These are phyloP conservation scores for Spodoptera litura DNA, from an alignment of 1,140 invertebrate genomes.

Conservation along the genomic window DNA sequence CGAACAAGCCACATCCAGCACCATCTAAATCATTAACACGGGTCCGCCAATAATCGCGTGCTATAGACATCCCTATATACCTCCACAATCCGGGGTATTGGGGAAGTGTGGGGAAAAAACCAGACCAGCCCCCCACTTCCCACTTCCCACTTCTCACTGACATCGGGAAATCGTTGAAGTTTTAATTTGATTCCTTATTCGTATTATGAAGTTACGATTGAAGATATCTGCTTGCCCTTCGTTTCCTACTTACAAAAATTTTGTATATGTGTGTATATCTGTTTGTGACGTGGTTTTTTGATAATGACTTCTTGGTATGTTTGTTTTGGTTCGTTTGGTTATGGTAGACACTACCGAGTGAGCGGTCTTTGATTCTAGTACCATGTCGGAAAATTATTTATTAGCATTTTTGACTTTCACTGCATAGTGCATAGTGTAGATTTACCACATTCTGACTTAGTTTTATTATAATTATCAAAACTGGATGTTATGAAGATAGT, in stretches of 20 bases:
- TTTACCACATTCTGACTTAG: too few relatives aligned
- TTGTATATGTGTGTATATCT: not conserved
- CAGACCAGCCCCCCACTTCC: slow-evolving; percentile 11
- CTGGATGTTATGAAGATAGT: too few relatives aligned
- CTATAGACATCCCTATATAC: slow-evolving; percentile 51
- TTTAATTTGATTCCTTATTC: slow-evolving; percentile 44
- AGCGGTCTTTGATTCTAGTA: too few relatives aligned
- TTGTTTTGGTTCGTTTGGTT: too few relatives aligned
- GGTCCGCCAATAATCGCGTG: slow-evolving; percentile 51
- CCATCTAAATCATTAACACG: not conserved
- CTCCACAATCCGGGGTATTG: slow-evolving; percentile 18
- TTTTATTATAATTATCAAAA: too few relatives aligned
- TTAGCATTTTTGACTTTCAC: too few relatives aligned
- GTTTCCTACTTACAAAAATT: too few relatives aligned
- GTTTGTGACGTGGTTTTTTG: not conserved
- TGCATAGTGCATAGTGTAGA: too few relatives aligned
- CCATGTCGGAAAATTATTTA: too few relatives aligned
- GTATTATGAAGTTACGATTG: slow-evolving; percentile 28
- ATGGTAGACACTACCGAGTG: too few relatives aligned
- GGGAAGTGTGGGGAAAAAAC: slow-evolving; percentile 23
- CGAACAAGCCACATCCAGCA: slow-evolving; percentile 16
- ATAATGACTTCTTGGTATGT: too few relatives aligned
- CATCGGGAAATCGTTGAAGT: slow-evolving; percentile 41
- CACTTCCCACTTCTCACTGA: slow-evolving; percentile 13
- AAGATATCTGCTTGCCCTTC: not conserved